Percentiles rank a stretch among this genome's conserved stretches.
phyloP scores from a whole-genome alignment of 1,140 invertebrate species.

The Oedothorax gibbosus region DNA sequence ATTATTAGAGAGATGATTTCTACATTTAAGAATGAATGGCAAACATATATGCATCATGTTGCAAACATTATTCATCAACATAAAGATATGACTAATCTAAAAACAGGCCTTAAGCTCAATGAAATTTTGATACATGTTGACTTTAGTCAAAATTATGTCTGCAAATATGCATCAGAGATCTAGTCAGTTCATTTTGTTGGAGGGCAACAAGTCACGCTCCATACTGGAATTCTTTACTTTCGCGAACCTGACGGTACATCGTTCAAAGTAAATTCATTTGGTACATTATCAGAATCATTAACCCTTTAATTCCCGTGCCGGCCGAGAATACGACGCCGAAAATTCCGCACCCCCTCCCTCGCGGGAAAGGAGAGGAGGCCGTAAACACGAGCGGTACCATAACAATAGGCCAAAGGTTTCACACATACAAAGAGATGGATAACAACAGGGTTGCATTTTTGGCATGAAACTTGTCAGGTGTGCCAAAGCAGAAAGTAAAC shows the following conservation, averaged over 20 bases:
- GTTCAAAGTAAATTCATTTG: too few relatives aligned
- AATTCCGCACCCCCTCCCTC: too few relatives aligned
- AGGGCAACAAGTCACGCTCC: neutral
- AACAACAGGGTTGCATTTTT: too few relatives aligned
- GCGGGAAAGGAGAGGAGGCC: too few relatives aligned
- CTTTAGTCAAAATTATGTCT: neutral
- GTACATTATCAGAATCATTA: too few relatives aligned
- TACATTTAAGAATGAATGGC: neutral
- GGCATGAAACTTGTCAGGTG: too few relatives aligned
- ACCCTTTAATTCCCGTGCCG: too few relatives aligned
- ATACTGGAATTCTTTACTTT: neutral
- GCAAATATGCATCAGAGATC: neutral
- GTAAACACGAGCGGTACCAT: too few relatives aligned
- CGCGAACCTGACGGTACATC: neutral
- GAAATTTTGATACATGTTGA: neutral
- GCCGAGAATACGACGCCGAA: too few relatives aligned
- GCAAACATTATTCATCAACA: neutral
- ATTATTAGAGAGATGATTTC: neutral
- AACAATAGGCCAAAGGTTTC: too few relatives aligned
- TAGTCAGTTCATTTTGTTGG: constrained; percentile 3
- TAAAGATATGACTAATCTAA: neutral
- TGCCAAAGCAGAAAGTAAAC: too few relatives aligned
- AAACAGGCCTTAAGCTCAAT: neutral
- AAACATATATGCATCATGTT: neutral
- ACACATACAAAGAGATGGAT: too few relatives aligned